phyloP scores from a whole-genome alignment of 2,888 invertebrate species.

The Hypsopygia costalis region DNA sequence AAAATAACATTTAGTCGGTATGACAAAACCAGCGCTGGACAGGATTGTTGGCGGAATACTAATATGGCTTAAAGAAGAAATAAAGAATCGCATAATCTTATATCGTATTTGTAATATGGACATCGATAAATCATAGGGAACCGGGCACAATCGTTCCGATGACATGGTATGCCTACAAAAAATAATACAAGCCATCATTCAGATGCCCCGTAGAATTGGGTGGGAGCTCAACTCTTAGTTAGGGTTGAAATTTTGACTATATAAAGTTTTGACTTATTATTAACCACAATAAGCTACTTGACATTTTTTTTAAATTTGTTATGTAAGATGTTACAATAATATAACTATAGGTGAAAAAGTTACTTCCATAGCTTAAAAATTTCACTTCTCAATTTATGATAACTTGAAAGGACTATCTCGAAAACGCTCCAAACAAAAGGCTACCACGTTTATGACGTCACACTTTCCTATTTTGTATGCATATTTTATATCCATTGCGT shows the following conservation, averaged over 20 bases:
- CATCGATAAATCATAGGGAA: constrained; percentile 79
- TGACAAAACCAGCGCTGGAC: constrained; percentile 76
- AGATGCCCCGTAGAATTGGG: constrained; percentile 74
- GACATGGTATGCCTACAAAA: constrained; percentile 77
- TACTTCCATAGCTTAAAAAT: no score
- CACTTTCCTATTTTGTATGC: no score
- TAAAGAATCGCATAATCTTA: constrained; percentile 76
- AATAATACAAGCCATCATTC: constrained; percentile 76
- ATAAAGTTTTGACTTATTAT: no score
- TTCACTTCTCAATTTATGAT: no score
- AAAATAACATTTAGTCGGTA: constrained; percentile 79
- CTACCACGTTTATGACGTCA: no score
- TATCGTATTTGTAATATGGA: constrained; percentile 80
- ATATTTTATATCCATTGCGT: no score
- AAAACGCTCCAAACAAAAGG: no score
- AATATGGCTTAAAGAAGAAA: constrained; percentile 79
- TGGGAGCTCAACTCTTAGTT: constrained; percentile 56
- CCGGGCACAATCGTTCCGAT: constrained; percentile 77
- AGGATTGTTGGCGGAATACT: constrained; percentile 77
- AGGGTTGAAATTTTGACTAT: constrained; percentile 26
- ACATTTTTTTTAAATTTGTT: no score
- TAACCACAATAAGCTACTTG: no score
- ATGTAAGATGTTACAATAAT: no score
- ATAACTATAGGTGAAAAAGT: no score
- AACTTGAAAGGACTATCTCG: no score